Evolutionary conservation across 2,113 vertebrate species (phyloP), one percentile per base, ranked within the genome.

Genomic region (Clupea harengus): DNA sequence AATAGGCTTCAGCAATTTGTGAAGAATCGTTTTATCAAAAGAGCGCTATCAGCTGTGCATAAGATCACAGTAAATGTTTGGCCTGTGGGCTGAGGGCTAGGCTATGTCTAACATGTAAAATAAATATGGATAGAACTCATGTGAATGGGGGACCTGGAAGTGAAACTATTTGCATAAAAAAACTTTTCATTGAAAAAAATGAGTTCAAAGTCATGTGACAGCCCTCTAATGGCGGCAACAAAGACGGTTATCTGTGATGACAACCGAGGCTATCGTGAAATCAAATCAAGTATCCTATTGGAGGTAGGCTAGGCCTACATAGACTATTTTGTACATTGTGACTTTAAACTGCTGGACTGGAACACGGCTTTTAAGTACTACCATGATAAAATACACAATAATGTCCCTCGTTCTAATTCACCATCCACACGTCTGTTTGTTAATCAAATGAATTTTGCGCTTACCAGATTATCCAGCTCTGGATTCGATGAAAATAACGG

Each of bases 381-480:
- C 83, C 83, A 78, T 64, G 28, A 47, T 39, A 75, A 80, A 82
- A 83, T 86, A 88, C 82, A 50, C 84, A 86, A 54, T 82, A 54
- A 86, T 44, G 84, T 83, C 39, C 84, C 80, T 20, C 25, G 54
- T 57, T 84, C 20, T 64, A 32, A 84, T 84, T 49, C 50, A 46
- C 7, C 32, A 44, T 54, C 18, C 9, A 46, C 39, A 81, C 46
- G n/a, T 72, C 6, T 8, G n/a, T 32, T 47, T 39, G 72, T 57
- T 78, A 64, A 83, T 85, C 15, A 86, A 89, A 57, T 22, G 45
- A 82, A 85, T 10, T 15, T 84, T n/a, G 39, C 9, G 90, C 97
- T 99, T 97, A 99, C 98, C 98, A 99, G 97, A 96, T 99, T 99
- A 96, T 99, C 98, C 97, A 99, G 95, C 93, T 99, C 98, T 90